Percentiles rank a stretch among this genome's conserved stretches.
These are phyloP conservation scores for Accipiter cooperii DNA, from an alignment of 2,113 vertebrate species.

Conservation along the genomic window DNA sequence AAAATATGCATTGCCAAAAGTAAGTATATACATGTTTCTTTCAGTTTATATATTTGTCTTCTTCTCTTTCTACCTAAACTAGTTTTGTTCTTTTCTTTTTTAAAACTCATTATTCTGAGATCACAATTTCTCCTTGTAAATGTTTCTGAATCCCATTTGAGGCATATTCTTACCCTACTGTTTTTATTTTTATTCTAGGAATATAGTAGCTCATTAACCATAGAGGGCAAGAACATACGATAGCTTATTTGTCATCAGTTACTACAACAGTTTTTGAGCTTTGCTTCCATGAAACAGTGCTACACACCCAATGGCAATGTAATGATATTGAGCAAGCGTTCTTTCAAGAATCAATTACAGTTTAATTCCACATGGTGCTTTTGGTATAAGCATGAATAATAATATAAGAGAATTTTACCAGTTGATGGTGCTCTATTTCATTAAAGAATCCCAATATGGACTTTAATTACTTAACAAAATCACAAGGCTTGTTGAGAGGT, in stretches of 20 bases:
- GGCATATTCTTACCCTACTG: background rate
- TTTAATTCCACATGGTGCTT: background rate
- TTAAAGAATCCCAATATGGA: background rate
- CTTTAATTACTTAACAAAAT: background rate
- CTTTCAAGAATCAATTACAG: background rate
- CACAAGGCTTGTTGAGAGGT: background rate
- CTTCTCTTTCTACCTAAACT: background rate
- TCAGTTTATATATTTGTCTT: background rate
- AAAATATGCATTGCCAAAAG: constrained; percentile 92
- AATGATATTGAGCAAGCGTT: background rate
- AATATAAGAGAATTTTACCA: background rate
- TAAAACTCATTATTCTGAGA: background rate
- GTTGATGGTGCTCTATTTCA: background rate
- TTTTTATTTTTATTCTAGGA: background rate
- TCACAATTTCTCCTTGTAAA: background rate
- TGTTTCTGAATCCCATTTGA: background rate
- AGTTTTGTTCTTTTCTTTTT: background rate
- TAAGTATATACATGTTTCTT: constrained; percentile 41
- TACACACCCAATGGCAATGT: background rate
- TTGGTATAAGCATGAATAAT: background rate
- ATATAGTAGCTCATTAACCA: background rate
- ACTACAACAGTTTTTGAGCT: background rate
- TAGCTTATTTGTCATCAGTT: background rate
- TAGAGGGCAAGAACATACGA: background rate
- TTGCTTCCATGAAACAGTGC: background rate